Conservation (phyloP, 2,113 vertebrate species). For the Perccottus glenii region DNA sequence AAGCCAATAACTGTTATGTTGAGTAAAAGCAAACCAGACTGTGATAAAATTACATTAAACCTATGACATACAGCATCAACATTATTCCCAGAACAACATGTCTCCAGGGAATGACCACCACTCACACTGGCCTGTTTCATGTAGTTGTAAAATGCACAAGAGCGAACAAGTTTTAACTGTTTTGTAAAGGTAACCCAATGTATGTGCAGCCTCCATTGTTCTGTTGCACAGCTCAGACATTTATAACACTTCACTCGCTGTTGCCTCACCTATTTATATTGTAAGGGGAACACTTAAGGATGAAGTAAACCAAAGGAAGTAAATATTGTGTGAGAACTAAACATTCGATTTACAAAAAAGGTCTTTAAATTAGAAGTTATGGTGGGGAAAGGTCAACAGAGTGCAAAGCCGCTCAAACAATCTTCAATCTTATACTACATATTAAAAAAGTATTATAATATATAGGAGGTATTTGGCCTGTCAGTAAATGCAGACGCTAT, state of each 20-base stretch:
- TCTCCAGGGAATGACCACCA: background rate
- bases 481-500: conserved; percentile 8
- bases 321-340: conserved; percentile 35
- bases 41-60: background rate
- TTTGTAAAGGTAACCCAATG: no score
- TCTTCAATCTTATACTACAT: background rate
- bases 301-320: conserved; percentile 48
- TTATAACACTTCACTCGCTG: conserved; percentile 6
- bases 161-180: no score
- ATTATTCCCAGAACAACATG: background rate
- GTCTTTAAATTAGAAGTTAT: conserved; percentile 18
- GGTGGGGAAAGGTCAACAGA: background rate
- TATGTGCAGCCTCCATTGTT: conserved; percentile 2
- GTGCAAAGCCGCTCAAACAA: conserved; percentile 5
- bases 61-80: background rate
- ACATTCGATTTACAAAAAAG: conserved; percentile 14
- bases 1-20: conserved; percentile 6
- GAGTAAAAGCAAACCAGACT: conserved; percentile 9
- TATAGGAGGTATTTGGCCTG: conserved; percentile 22
- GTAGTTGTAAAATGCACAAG: no score
- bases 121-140: background rate
- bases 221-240: conserved; percentile 10
- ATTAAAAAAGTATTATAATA: conserved; percentile 37
- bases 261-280: conserved; percentile 40
- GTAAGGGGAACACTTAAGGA: conserved; percentile 7